Evolutionary conservation across 2,113 vertebrate genomes (phyloP), one percentile per base, ranked within the genome.

Genomic region (Echinops telfairi): DNA sequence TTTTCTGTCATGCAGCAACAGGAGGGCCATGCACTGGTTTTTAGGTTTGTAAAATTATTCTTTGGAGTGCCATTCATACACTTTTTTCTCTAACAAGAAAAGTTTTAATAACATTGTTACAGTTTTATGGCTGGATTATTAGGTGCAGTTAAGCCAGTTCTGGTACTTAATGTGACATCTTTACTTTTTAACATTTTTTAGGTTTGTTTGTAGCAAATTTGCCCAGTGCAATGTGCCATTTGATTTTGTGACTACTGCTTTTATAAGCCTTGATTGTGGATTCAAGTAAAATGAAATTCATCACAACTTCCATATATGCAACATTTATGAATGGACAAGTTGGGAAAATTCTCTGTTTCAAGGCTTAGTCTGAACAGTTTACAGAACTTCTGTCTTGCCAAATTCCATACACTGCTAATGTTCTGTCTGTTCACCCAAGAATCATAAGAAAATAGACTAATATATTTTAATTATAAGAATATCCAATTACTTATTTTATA

Each of bases 11-110:
- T 43, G 66, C n/a, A 43, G 89, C 73, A 87, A 60, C 3, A 33
- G 23, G 73, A 96, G 60, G 95, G 81, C 70, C 79, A 3, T 9
- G 0, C 0, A 27, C 92, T 64, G 23, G 36, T 79, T 20, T 70
- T 78, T 77, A 73, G 31, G 29, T 81, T 64, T 90, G 1, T 89
- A 92, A 91, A 94, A 90, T 33, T 91, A 84, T 14, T 87, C 31
- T 38, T 86, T 38, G 0, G 0, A 86, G 5, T 57, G n/a, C 10
- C 0, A 22, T 85, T 84, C 25, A n/a, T 73, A n/a, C 1, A 75
- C 0, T 71, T 20, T 4, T 14, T 53, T 17, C 19, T 14, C 1
- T 19, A 76, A 92, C 36, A 89, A 91, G 8, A 31, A 83, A 89
- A 86, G 83, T 23, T 47, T 82, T 38, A 95, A 43, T 82, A 70